Percentiles rank a stretch among this genome's conserved stretches.
Conservation (phyloP, 1,140 invertebrate species). For the Homarus americanus region DNA sequence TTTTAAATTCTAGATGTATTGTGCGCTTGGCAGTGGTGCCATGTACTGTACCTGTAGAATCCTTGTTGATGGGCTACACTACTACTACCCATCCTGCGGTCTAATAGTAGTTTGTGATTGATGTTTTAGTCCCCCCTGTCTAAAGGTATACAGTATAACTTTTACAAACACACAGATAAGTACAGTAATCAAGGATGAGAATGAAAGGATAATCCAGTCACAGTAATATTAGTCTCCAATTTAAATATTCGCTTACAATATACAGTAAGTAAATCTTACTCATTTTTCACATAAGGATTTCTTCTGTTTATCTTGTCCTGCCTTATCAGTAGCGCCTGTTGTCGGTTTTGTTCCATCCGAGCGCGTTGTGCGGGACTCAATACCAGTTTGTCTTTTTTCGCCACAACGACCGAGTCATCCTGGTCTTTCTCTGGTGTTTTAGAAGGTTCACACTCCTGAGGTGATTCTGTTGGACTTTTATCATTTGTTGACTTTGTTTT, state of each 20-base stretch:
- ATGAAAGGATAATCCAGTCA: no score
- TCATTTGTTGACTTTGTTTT: neutral
- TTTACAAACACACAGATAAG: no score
- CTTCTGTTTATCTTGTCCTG: conserved; percentile 17
- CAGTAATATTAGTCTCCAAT: no score
- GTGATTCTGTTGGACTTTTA: neutral
- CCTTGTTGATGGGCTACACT: no score
- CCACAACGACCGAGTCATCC: neutral
- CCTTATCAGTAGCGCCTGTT: conserved; percentile 10
- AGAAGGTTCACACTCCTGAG: neutral
- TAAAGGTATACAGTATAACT: no score
- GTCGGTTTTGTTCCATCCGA: conserved; percentile 3
- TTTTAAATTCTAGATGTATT: no score
- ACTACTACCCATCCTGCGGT: no score
- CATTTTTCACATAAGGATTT: conserved; percentile 25
- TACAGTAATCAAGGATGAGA: no score
- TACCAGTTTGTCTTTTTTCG: neutral
- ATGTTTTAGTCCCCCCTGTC: no score
- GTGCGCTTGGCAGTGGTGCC: no score
- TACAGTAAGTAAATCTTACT: conserved; percentile 1
- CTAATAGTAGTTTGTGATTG: no score
- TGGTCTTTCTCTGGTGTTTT: neutral
- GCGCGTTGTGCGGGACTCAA: conserved; percentile 27
- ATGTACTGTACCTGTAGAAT: no score
- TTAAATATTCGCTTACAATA: neutral